Base-by-base conservation (phyloP, 1,140 invertebrate species). In the Anastatus disparis region DNA sequence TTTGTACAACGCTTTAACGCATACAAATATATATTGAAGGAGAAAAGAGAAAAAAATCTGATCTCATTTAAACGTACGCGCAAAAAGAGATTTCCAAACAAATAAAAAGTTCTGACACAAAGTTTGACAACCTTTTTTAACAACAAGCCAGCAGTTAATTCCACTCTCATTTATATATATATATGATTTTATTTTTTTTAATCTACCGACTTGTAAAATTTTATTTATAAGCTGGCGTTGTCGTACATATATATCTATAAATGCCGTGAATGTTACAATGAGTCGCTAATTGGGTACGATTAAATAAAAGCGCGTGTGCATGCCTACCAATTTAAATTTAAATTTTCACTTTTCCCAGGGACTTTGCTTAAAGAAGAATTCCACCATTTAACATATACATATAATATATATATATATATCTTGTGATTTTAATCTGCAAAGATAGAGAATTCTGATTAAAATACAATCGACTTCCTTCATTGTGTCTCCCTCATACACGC, bases 261-360 rank as follows among this genome's bases (percentile, higher is more conserved):
- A n/a, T n/a, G n/a, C n/a, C n/a, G n/a, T 38, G 55, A 35, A 13
- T 38, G 13, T 48, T 66, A 67, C 12, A 58, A 58, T 29, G 52
- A 58, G 27, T 40, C 35, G 20, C 46, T 69, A 69, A 69, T 69
- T 69, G 44, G 56, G 40, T 13, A 20, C 38, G 64, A 58, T 67
- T 67, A 67, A 67, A 56, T 46, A 67, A 56, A 66, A 7, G 10
- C 31, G 31, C 9, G 42, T 22, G 15, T 17, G n/a, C 53, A 27
- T 50, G 38, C 22, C 56, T 29, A 38, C 44, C 46, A 52, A 52
- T 69, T 69, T 52, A 40, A 50, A 69, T 69, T 68, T 15, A 35
- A 68, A 68, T 58, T 61, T 69, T 69, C 55, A 69, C 66, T 59
- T 61, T 69, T 52, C 27, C 42, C 17, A 59, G 26, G 61, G 44